Base-by-base conservation (phyloP, 2,888 invertebrate species). In the Ochropleura leucogaster region DNA sequence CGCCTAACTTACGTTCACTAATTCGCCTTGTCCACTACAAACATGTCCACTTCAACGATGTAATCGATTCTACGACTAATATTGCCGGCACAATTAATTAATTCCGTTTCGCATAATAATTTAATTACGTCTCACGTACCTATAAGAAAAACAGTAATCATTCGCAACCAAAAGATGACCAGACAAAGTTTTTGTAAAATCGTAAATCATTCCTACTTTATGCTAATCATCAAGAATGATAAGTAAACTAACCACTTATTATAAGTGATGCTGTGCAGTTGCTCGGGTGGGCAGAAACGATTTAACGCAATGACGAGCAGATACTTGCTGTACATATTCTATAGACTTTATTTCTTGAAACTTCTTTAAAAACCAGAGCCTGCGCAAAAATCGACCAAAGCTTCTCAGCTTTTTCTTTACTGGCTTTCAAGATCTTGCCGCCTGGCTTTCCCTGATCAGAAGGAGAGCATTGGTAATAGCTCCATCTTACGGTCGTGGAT, bases 141-240 rank as follows among this genome's bases (percentile, higher is more conserved):
- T n/a, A 47, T 47, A 47, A 14, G 14, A 63, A 55, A 47, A 47
- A 16, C 30, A 10, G 12, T 12, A 51, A 12, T 30, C 4, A 57
- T 57, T 68, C 46, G 14, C 44, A n/a, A 62, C 7, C 18, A 70
- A 66, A 66, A 44, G 14, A 66, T 70, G 70, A 70, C 66, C 14
- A 53, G 30, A 18, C 64, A 63, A 18, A 44, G 42, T 42, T 30
- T 18, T 46, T 0, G 18, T 14, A 8, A 64, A 62, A 47, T 69
- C 10, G 46, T 53, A 65, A 30, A 20, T 70, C 51, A 70, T 64
- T 64, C 51, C 7, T 4, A 62, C 44, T 62, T 62, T 14, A 62
- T n/a, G n/a, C 62, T 46, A 46, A 55, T 55, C 18, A 65, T 49
- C 49, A 46, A 46, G 4, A 57, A 55, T 55, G 6, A 51, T 49